These are phyloP conservation scores for Tachysurus vachellii DNA, from an alignment of 2,113 vertebrate species.

Conservation along the genomic window DNA sequence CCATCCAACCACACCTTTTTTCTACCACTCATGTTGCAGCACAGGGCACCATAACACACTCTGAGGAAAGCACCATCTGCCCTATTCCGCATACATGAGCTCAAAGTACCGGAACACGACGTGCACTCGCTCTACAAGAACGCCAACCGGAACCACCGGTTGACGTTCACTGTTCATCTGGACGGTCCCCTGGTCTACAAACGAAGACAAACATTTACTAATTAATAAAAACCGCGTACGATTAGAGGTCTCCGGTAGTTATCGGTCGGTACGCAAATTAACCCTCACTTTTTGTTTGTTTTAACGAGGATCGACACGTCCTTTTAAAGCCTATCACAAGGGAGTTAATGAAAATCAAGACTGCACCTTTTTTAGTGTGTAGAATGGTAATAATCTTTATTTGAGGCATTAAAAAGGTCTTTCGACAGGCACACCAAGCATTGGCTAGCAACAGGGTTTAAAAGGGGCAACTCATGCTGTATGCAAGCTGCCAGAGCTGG, in stretches of 20 bases:
- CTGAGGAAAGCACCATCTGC: background rate
- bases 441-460: background rate
- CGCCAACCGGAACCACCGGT: background rate
- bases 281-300: background rate
- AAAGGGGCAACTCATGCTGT: background rate
- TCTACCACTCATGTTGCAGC: background rate
- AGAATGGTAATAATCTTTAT: slow-evolving; percentile 17
- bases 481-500: slow-evolving; percentile 24
- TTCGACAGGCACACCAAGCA: slow-evolving; percentile 7
- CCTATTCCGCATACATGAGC: background rate
- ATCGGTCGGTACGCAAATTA: background rate
- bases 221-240: no score
- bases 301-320: background rate
- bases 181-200: no score
- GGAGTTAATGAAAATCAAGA: background rate
- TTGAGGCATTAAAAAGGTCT: slow-evolving; percentile 4
- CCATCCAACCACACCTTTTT: background rate
- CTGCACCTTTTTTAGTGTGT: slow-evolving; percentile 1
- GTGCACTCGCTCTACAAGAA: background rate
- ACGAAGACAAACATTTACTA: background rate
- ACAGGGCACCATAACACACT: background rate
- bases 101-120: background rate
- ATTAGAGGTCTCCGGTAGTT: background rate
- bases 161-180: no score
- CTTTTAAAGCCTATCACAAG: background rate